A percentile compares a stretch with the other conserved stretches of the same genome.
Evolutionary conservation across 2,797 vertebrate species (phyloP).

Genomic region (Hipposideros larvatus): DNA sequence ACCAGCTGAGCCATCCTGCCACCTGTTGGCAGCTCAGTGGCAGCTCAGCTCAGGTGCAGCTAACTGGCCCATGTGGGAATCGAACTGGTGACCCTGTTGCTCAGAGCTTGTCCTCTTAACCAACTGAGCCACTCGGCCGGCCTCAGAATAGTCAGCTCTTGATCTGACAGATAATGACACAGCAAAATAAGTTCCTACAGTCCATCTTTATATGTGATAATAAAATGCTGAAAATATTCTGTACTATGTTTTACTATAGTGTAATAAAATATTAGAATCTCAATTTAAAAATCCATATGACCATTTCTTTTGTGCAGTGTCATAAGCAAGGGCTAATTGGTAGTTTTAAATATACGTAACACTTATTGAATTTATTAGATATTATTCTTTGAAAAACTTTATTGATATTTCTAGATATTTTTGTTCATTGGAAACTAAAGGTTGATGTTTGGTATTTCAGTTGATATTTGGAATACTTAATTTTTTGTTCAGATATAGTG

Average conservation of each 20-base stretch:
- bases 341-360: slow-evolving; percentile 6
- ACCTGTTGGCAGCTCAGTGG: too few species aligned
- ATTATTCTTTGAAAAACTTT: slow-evolving; percentile 21
- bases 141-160: background rate
- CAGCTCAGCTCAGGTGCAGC: too few species aligned
- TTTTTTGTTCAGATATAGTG: slow-evolving; percentile 5
- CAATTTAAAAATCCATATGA: background rate
- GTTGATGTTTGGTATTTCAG: slow-evolving; percentile 2
- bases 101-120: too few species aligned
- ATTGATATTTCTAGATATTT: slow-evolving; percentile 12
- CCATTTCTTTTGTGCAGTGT: background rate
- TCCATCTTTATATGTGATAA: background rate
- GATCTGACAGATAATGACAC: background rate
- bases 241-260: background rate
- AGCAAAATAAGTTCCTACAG: background rate
- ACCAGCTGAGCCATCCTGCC: too few species aligned
- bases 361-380: slow-evolving; percentile 37
- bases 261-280: background rate
- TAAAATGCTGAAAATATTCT: slow-evolving; percentile 37
- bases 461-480: slow-evolving; percentile 45
- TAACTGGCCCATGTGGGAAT: too few species aligned
- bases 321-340: background rate
- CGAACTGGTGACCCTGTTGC: too few species aligned
- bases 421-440: slow-evolving; percentile 41
- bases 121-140: too few species aligned